Evolutionary conservation across 2,113 vertebrate species (phyloP), one percentile per base, ranked within the genome.

Genomic region (Opisthocomus hoazin): DNA sequence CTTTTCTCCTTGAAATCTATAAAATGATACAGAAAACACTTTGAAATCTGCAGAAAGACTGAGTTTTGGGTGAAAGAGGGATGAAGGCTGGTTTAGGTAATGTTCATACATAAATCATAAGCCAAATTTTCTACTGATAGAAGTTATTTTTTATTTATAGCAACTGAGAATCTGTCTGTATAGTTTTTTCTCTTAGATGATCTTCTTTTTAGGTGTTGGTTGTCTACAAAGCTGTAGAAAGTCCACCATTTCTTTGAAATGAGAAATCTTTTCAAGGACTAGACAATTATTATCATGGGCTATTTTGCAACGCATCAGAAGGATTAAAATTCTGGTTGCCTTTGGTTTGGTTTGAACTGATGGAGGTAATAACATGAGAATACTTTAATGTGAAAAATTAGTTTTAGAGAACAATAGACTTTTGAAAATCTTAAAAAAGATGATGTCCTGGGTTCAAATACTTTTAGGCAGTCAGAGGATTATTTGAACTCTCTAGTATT

Each of bases 141-240:
- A 89, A 87, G 50, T 56, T 87, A 24, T 63, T 82, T 94, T 93
- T 87, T 76, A 61, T 76, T 96, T 94, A 71, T 50, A 83, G 17
- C 10, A 73, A 56, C 21, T 87, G n/a, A 89, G 17, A 87, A 39
- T 64, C 23, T 89, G 15, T 56, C n/a, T 36, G 20, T 34, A 21
- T 20, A 30, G 2, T 37, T 77, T 94, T 79, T 85, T 39, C 36
- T 75, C 41, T 83, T 73, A 69, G 22, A 37, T 45, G 14, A 69
- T 93, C 30, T 50, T 14, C 77, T 87, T 78, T 86, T 71, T 87
- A 54, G 36, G 21, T 78, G 13, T 78, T 3, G 0, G 3, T 60
- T 64, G 34, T 48, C 21, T 68, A 50, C 46, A 41, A 30, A 90
- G 23, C 20, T 58, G 15, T 51, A 43, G 54, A 71, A 84, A 78